phyloP scores from a whole-genome alignment of 2,797 vertebrate species.

The Danionella dracula region DNA sequence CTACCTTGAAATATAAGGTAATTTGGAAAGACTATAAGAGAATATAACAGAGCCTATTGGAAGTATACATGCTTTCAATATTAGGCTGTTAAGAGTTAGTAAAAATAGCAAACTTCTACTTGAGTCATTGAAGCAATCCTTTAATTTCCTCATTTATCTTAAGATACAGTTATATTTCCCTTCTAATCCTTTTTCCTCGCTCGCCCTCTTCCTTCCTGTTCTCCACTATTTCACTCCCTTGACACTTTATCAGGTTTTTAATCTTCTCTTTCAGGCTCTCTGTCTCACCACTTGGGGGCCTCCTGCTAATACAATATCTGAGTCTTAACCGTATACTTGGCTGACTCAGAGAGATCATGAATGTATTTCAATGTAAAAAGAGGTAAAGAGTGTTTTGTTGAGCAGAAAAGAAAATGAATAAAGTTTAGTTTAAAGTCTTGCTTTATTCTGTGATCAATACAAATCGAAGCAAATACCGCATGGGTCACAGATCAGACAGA shows the following conservation, averaged over 20 bases:
- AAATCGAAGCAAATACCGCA: conserved; percentile 15
- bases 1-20: too few species aligned
- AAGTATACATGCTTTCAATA: too few species aligned
- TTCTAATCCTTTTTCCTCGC: not conserved
- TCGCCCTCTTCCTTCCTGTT: not conserved
- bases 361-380: not conserved
- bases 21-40: too few species aligned
- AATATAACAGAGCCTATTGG: too few species aligned
- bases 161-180: not conserved
- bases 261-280: conserved; percentile 32
- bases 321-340: too few species aligned
- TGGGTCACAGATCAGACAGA: conserved; percentile 11
- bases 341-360: not conserved
- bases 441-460: conserved; percentile 34
- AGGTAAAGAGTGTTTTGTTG: conserved; percentile 8
- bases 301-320: conserved; percentile 30
- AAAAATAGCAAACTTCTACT: too few species aligned
- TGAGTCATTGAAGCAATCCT: not conserved
- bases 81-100: too few species aligned
- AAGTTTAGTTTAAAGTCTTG: conserved; percentile 18
- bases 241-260: too few species aligned
- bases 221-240: conserved; percentile 51
- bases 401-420: not conserved
- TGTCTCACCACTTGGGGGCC: conserved; percentile 40
- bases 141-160: not conserved